Conservation (phyloP, 1,140 invertebrate genomes). For the Atta cephalotes region DNA sequence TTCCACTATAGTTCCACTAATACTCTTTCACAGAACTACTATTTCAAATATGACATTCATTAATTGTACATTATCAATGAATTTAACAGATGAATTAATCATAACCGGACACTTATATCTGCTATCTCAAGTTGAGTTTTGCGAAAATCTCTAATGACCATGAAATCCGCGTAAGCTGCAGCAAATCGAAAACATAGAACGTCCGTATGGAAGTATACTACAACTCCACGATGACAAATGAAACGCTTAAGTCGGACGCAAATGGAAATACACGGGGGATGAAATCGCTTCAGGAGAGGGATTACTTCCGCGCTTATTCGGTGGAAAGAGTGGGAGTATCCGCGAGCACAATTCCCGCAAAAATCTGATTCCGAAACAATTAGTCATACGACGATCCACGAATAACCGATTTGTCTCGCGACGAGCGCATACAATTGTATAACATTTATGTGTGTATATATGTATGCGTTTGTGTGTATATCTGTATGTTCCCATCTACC, state of each 20-base stretch:
- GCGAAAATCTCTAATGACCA: conserved; percentile 45
- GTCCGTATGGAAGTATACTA: conserved; percentile 43
- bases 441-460: background rate
- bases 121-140: background rate
- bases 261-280: conserved; percentile 61
- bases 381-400: conserved; percentile 54
- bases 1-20: background rate
- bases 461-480: background rate
- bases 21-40: background rate
- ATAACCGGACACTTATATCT: background rate
- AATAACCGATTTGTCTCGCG: conserved; percentile 60
- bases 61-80: conserved; percentile 1
- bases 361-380: conserved; percentile 63
- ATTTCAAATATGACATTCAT: background rate
- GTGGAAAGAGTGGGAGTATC: conserved; percentile 2
- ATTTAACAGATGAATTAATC: conserved; percentile 31
- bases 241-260: conserved; percentile 61
- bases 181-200: conserved; percentile 46
- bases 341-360: conserved; percentile 49
- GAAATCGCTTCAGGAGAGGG: conserved; percentile 49
- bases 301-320: conserved; percentile 58
- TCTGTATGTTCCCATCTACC: conserved; percentile 5
- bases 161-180: conserved; percentile 33
- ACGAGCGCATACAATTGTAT: background rate
- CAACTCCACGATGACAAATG: conserved; percentile 58